Conservation (phyloP, 2,888 invertebrate genomes). For the Kryphioiulus occultus region DNA sequence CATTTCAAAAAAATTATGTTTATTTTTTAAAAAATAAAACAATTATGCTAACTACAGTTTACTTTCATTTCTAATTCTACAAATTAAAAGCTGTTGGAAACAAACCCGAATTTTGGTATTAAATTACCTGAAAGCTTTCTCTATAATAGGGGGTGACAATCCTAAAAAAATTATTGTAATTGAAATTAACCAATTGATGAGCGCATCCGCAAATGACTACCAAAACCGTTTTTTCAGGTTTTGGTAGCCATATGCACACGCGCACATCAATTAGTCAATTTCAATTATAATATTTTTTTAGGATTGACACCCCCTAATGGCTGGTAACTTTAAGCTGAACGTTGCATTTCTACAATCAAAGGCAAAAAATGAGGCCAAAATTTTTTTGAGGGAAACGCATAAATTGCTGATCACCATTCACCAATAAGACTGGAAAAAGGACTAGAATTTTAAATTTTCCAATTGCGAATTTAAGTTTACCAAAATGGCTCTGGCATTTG, state of each 20-base stretch:
- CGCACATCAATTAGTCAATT: too few relatives aligned
- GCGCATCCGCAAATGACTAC: too few relatives aligned
- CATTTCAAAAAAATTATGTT: not conserved
- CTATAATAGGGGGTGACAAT: too few relatives aligned
- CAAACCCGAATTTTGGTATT: not conserved
- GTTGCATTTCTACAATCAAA: not conserved
- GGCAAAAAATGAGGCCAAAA: not conserved
- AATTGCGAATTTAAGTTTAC: not conserved
- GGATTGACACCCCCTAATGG: too few relatives aligned
- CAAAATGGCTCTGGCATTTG: not conserved
- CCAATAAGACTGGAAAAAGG: not conserved
- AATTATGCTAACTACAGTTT: not conserved
- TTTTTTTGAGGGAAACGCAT: not conserved
- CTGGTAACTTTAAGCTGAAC: not conserved
- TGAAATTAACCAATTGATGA: too few relatives aligned
- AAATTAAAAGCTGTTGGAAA: not conserved
- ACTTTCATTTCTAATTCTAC: not conserved
- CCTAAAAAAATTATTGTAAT: too few relatives aligned
- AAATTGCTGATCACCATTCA: not conserved
- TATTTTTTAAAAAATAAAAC: slow-evolving; percentile 6
- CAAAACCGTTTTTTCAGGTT: too few relatives aligned
- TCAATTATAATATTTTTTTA: too few relatives aligned
- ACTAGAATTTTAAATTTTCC: not conserved
- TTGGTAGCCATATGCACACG: too few relatives aligned
- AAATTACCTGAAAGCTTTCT: not conserved